phyloP scores from a whole-genome alignment of 1,140 invertebrate species.

The Aphis craccivora region DNA sequence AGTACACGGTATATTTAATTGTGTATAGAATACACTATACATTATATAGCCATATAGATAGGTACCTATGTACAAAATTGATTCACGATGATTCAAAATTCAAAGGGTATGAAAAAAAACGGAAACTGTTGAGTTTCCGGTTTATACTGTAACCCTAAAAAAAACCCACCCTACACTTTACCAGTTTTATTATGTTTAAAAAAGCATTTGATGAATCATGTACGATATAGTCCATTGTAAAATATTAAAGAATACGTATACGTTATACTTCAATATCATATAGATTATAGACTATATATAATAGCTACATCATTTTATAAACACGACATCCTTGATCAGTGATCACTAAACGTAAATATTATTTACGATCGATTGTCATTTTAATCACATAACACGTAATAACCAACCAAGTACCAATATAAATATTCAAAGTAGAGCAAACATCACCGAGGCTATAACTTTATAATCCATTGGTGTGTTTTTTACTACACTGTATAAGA shows the following conservation, averaged over 20 bases:
- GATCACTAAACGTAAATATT: no score
- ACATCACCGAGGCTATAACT: no score
- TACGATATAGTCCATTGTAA: constrained; percentile 10
- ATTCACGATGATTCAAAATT: background rate
- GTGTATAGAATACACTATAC: background rate
- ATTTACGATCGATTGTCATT: no score
- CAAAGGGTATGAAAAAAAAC: background rate
- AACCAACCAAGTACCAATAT: no score
- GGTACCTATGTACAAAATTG: background rate
- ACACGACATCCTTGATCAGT: background rate
- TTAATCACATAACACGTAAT: no score
- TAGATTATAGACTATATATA: background rate
- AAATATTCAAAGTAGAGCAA: no score
- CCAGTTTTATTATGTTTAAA: background rate
- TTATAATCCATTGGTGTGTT: no score
- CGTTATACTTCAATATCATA: background rate
- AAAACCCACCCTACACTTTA: background rate
- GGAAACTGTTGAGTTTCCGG: constrained; percentile 5
- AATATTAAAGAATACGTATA: background rate
- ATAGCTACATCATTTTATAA: background rate
- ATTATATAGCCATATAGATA: background rate
- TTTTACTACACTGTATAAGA: no score
- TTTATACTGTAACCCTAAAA: background rate
- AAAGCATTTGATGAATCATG: background rate
- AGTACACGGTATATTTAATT: background rate